Evolutionary conservation across 2,888 invertebrate genomes (phyloP), one percentile per base, ranked within the genome.

Genomic region (Hemicrepidius hirtus): DNA sequence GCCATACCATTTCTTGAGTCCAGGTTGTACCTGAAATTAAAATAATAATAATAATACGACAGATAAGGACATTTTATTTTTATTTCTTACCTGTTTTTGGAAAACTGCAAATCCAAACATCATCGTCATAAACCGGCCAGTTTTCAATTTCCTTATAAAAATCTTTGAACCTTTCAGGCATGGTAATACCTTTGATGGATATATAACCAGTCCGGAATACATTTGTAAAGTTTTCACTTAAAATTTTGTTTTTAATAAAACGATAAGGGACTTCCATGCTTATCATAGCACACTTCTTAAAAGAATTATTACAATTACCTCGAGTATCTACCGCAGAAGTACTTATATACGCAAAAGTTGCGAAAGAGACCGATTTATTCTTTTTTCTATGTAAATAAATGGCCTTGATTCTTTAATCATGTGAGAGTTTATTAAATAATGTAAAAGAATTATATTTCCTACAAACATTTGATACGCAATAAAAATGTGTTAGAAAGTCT

Each of bases 1-100:
- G 86, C 91, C 93, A 94, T 0, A 93, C 90, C 87, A 94, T 89
- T 86, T 94, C 94, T 83, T 93, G 93, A 0, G 92, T 89, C 94
- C 94, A 94, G 16, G 94, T 94, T 20, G 94, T 94, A 3, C 93
- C 92, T 92, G 80, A 46, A 83, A 84, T 44, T 57, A 73, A 46
- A 71, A n/a, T 2, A 55, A 16, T 10, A n/a, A n/a, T n/a, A n/a
- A n/a, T n/a, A n/a, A n/a, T n/a, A n/a, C n/a, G n/a, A n/a, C n/a
- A n/a, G n/a, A n/a, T n/a, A n/a, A n/a, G n/a, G n/a, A n/a, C n/a
- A n/a, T 24, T 3, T 24, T 24, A 24, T 24, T 24, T 24, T 24
- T 2, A 3, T 24, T 24, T 24, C 76, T 83, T 82, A 90, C 90
- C 90, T 65, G 88, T 87, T 84, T 90, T 90, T 0, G 89, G 90